A percentile compares a stretch with the other conserved stretches of the same genome.
Evolutionary conservation across 2,888 invertebrate genomes (phyloP).

Genomic region (Agrochola circellaris): DNA sequence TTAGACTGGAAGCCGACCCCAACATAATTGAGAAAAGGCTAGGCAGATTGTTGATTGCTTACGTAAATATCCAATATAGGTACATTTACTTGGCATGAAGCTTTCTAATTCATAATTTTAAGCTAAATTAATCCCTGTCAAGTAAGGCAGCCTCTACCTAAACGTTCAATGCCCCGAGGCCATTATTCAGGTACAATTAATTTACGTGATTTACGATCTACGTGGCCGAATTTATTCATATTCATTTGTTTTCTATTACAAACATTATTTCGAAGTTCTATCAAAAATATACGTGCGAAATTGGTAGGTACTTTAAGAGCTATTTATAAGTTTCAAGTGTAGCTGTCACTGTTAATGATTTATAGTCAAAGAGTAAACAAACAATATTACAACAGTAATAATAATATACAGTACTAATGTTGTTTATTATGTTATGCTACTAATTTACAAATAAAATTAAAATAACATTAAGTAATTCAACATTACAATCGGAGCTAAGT

Average conservation of each 20-base stretch:
- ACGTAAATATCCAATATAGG: background rate
- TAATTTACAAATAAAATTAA: too few relatives aligned
- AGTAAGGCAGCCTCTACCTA: constrained; percentile 25
- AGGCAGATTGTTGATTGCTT: background rate
- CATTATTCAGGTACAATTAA: constrained; percentile 59
- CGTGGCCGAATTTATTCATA: constrained; percentile 36
- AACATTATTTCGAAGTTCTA: background rate
- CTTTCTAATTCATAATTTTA: constrained; percentile 39
- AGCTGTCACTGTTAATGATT: constrained; percentile 7
- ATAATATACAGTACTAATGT: too few relatives aligned
- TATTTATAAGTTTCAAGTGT: background rate
- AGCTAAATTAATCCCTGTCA: constrained; percentile 53
- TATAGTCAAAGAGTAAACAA: constrained; percentile 39
- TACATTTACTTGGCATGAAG: background rate
- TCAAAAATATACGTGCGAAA: background rate
- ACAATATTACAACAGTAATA: constrained; percentile 59
- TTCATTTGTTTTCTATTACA: constrained; percentile 43
- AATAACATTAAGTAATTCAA: too few relatives aligned
- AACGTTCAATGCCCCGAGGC: constrained; percentile 41
- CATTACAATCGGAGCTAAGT: constrained; percentile 63
- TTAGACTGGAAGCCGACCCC: too few relatives aligned
- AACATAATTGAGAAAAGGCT: too few relatives aligned
- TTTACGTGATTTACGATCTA: constrained; percentile 57
- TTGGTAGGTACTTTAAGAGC: background rate
- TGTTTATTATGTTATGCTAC: too few relatives aligned